Conservation (phyloP, 2,113 vertebrate species). For the Oncorhynchus clarkii region DNA sequence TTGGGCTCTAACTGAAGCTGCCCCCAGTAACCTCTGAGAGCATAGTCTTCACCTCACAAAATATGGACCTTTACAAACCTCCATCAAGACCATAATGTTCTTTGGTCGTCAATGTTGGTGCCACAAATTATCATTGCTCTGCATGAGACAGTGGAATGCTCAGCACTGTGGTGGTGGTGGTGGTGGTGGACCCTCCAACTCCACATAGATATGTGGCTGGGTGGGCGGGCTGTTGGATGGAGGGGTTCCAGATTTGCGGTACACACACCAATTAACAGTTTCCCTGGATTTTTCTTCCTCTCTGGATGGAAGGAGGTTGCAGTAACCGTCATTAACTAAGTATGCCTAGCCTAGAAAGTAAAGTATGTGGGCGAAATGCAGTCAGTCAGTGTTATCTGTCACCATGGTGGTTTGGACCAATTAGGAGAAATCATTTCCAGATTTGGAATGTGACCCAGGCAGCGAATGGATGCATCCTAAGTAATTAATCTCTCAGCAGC, state of each 20-base stretch:
- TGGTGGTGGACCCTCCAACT: slow-evolving; percentile 1
- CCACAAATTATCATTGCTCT: neutral
- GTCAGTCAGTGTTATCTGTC: slow-evolving; percentile 52
- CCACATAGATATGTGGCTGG: slow-evolving; percentile 37
- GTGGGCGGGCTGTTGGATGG: slow-evolving; percentile 29
- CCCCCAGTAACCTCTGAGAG: slow-evolving; percentile 23
- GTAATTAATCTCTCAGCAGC: slow-evolving; percentile 46
- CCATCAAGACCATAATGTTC: slow-evolving; percentile 2
- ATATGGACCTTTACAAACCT: neutral
- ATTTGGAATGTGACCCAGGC: slow-evolving; percentile 49
- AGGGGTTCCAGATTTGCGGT: slow-evolving; percentile 46
- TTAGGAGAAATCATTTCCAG: slow-evolving; percentile 64
- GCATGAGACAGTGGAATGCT: slow-evolving; percentile 15
- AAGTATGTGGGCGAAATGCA: slow-evolving; percentile 36
- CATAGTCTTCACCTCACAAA: neutral
- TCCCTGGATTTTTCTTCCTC: slow-evolving; percentile 17
- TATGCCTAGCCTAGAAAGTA: slow-evolving; percentile 25
- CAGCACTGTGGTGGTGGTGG: slow-evolving; percentile 7
- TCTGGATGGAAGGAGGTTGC: slow-evolving; percentile 26
- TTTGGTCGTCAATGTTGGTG: slow-evolving; percentile 5
- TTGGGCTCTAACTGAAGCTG: slow-evolving; percentile 35
- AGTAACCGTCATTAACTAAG: slow-evolving; percentile 32
- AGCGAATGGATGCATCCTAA: slow-evolving; percentile 25
- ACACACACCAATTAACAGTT: slow-evolving; percentile 51
- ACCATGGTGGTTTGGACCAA: slow-evolving; percentile 44